Base-by-base conservation (phyloP, 2,113 vertebrate species). In the Antechinus flavipes region DNA sequence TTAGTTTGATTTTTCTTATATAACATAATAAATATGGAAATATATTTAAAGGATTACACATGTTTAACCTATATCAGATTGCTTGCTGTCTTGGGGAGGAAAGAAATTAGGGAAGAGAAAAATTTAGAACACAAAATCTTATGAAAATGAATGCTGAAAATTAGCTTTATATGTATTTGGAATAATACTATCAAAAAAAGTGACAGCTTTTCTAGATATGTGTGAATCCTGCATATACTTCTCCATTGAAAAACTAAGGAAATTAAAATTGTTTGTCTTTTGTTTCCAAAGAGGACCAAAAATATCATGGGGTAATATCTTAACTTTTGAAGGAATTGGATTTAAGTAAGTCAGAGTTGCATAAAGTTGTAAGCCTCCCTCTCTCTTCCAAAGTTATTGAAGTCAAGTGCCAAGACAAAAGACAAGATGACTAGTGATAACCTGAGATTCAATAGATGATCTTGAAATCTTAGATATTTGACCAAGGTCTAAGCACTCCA, bases 171-270 rank as follows among this genome's bases (percentile, higher is more conserved):
- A 49, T 49, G 50, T 52, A 52, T 52, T 52, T 52, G 50, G 9
- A 52, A 52, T 52, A 52, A 52, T 52, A 52, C 9, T 52, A 52
- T 10, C 50, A 9, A 52, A 52, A 49, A 52, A 52, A 49, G 53
- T 84, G n/a, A 46, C 52, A 91, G 16, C 26, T 58, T 97, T 50
- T 95, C 55, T 90, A 12, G 91, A n/a, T 52, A 95, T 16, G 90
- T 61, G 26, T 42, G 42, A 94, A 94, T 92, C 58, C 49, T 61
- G 94, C 90, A 14, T 47, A 46, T 93, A 2, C 8, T 52, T 96
- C 55, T 61, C 14, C 35, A 22, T 93, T 53, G 94, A 93, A 97
- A 94, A 35, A n/a, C 68, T 76, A 76, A n/a, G 61, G 22, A 61
- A 96, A 9, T 94, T 95, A 68, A 50, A 93, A 89, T 92, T 35